Conservation (phyloP, 2,113 vertebrate genomes). For the Dissostichus mawsoni region DNA sequence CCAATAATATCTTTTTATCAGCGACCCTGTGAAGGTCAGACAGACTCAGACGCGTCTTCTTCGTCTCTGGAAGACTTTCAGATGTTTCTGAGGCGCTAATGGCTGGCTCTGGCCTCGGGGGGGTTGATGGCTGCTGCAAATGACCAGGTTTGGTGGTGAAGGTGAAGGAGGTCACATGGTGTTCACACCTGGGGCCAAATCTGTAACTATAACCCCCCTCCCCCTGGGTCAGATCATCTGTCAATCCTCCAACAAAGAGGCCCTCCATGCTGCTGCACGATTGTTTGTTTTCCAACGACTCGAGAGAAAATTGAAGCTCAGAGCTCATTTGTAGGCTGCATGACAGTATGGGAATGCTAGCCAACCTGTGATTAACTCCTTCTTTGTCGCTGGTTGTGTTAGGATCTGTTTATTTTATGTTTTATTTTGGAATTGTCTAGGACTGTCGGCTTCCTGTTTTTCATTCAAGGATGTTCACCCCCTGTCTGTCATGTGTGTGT, state of each 20-base stretch:
- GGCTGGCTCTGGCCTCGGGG: slow-evolving; percentile 26
- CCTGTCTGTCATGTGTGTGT: no score
- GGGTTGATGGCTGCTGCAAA: slow-evolving; percentile 43
- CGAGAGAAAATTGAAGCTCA: slow-evolving; percentile 9
- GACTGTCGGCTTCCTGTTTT: no score
- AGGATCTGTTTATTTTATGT: no score
- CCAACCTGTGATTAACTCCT: no score
- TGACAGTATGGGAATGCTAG: no score
- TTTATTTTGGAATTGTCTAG: no score
- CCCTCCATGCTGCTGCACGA: not conserved
- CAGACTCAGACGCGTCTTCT: slow-evolving; percentile 24
- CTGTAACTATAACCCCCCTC: not conserved
- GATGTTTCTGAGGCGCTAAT: slow-evolving; percentile 43
- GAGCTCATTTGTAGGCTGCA: not conserved
- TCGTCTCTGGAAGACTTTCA: slow-evolving; percentile 28
- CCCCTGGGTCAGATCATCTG: slow-evolving; percentile 23
- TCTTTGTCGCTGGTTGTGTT: no score
- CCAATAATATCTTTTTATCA: slow-evolving; percentile 54
- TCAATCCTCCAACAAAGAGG: not conserved
- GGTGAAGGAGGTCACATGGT: slow-evolving; percentile 35
- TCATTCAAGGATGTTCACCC: no score
- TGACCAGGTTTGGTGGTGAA: slow-evolving; percentile 40
- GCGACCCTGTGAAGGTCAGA: slow-evolving; percentile 40
- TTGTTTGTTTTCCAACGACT: no score
- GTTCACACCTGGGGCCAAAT: slow-evolving; percentile 38